phyloP scores from a whole-genome alignment of 2,113 vertebrate genomes.

The Willisornis vidua region DNA sequence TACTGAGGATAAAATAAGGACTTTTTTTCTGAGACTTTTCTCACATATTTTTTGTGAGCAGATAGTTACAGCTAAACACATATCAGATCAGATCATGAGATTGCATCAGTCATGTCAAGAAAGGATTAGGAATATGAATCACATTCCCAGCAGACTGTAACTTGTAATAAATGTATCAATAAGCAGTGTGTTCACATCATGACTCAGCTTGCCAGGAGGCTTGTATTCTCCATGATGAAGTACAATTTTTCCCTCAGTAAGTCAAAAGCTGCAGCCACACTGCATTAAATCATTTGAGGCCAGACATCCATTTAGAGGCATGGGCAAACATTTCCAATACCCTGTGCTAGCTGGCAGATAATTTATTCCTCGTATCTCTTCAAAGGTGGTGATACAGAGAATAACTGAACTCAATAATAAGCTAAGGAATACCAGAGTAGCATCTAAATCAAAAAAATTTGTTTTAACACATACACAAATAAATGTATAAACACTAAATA shows the following conservation, averaged over 20 bases:
- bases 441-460: background rate
- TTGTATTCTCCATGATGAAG: background rate
- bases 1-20: background rate
- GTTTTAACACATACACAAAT: background rate
- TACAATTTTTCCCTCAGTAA: background rate
- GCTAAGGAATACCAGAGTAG: background rate
- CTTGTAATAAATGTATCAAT: constrained; percentile 8
- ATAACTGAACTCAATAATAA: background rate
- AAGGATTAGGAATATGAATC: background rate
- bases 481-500: background rate
- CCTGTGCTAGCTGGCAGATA: background rate
- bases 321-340: background rate
- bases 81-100: background rate
- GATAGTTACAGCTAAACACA: background rate
- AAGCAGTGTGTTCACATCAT: background rate
- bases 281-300: constrained; percentile 10
- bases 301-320: background rate
- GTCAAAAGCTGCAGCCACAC: constrained; percentile 14
- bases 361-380: background rate
- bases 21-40: background rate
- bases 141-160: background rate
- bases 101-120: background rate
- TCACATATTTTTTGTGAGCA: background rate
- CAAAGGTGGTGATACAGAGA: background rate
- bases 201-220: background rate